These are phyloP conservation scores for Platygyra sinensis DNA, from an alignment of 64 coral and sea anemone species.

Conservation along the genomic window DNA sequence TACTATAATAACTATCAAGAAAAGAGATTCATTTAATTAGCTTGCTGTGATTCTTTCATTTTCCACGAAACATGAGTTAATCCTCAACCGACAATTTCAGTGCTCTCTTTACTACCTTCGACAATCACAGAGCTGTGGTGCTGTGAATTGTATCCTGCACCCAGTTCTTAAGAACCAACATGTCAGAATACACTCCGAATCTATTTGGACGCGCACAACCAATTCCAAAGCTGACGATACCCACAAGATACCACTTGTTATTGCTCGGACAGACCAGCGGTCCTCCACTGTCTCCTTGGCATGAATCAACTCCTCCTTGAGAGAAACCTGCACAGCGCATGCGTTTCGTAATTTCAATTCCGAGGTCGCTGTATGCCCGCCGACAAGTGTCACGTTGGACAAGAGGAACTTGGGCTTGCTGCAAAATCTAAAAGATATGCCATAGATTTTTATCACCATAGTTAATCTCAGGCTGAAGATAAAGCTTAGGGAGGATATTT, in stretches of 20 bases:
- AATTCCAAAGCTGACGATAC: constrained; percentile 77
- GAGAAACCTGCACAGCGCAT: constrained; percentile 88
- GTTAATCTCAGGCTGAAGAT: too few relatives aligned
- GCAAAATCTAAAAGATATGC: constrained; percentile 11
- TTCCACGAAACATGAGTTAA: too few relatives aligned
- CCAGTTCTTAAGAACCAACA: constrained; percentile 81
- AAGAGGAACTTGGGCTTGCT: constrained; percentile 78
- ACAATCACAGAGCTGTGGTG: not conserved
- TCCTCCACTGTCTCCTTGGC: constrained; percentile 86
- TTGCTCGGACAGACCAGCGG: constrained; percentile 71
- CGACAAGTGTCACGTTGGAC: constrained; percentile 52
- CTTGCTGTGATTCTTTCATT: too few relatives aligned
- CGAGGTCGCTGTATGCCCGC: constrained; percentile 60
- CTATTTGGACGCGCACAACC: constrained; percentile 79
- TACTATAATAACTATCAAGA: too few relatives aligned
- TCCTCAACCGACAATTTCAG: too few relatives aligned
- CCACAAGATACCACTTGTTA: constrained; percentile 71
- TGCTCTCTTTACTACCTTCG: too few relatives aligned
- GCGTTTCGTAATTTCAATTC: constrained; percentile 61
- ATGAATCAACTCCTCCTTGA: constrained; percentile 69
- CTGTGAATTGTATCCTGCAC: constrained; percentile 72
- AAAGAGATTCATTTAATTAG: too few relatives aligned
- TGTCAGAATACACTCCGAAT: constrained; percentile 90
- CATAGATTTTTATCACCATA: not conserved
- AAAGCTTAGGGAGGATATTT: too few relatives aligned